Evolutionary conservation across 2,113 vertebrate species (phyloP), one percentile per base, ranked within the genome.

Genomic region (Dromas ardeola): DNA sequence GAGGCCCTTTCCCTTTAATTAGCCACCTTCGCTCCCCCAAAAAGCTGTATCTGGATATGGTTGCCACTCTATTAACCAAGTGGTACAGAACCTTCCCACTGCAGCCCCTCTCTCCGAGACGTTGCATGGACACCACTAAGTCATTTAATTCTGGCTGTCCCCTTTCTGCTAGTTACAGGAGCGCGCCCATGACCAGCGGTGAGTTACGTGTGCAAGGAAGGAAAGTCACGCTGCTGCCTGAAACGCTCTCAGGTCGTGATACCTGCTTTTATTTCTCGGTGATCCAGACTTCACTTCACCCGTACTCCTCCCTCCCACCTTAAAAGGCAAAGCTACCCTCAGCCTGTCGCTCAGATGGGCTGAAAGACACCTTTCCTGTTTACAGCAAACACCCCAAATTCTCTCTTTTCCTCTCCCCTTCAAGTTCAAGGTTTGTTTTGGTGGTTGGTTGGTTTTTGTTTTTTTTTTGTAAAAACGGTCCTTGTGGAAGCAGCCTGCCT

Each of bases 401-500:
- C 83, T 66, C 20, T 58, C 84, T 87, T 92, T 79, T 42, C 66
- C 19, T 80, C 26, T 65, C 25, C n/a, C 27, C 40, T 89, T 73
- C 13, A 40, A 84, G 83, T 76, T 85, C 67, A 69, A 59, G 40
- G 53, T 15, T 88, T 77, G 62, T 63, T 96, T 88, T 80, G n/a
- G 49, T 59, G 55, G 42, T 59, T 66, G 19, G 19, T 13, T 67
- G 74, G 38, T 14, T 43, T 71, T n/a, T 27, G 32, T 8, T 15
- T 26, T 36, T 21, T 47, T n/a, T 30, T 43, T 40, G 6, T 53
- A 42, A 71, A 72, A 94, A 40, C 11, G 21, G 58, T 25, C 90
- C 89, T 88, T 9, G 23, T 4, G 8, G 84, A 94, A 93, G 66
- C 84, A 95, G 93, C 84, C 93, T 82, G 79, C 92, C 78, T 93